Evolutionary conservation across 2,113 vertebrate genomes (phyloP), one percentile per base, ranked within the genome.

Genomic region (Ursus arctos): DNA sequence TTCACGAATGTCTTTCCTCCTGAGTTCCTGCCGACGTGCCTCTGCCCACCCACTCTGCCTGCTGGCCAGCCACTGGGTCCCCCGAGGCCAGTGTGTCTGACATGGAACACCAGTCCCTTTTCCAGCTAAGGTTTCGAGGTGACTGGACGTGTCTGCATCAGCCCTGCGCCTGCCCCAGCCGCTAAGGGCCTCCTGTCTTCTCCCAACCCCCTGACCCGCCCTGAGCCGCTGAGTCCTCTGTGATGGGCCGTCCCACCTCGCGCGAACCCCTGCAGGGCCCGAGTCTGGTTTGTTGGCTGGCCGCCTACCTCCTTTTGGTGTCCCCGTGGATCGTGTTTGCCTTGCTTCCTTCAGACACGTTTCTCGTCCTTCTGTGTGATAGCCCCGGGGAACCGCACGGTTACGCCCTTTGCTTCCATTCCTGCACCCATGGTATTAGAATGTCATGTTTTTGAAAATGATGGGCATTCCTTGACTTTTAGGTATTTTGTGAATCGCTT

Each of bases 391-490:
- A 1, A 0, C 67, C 22, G 13, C n/a, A 2, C 0, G 3, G 8
- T 10, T 0, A 2, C 16, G 47, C 69, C 3, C 4, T 0, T 7
- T 2, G 51, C 69, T 19, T 43, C n/a, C 3, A 0, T 51, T 13
- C 18, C 10, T 0, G 0, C 3, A 0, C 8, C 74, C 0, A 0
- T 2, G 11, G 1, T 12, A 4, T 43, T 10, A 2, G 4, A 14
- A 21, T 2, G 13, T 4, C 22, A 0, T 1, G 2, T 28, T 4
- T 47, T 33, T 5, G 36, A 63, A 47, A 28, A 22, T 7, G 6
- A 13, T 28, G 43, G 43, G 55, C 4, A 1, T 80, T 55, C 24
- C 65, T 76, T 69, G 40, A 80, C 43, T 57, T 51, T 8, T 31
- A 6, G 36, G 36, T 40, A 0, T 31, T 40, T 13, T 72, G 14